Percentiles rank a stretch among this genome's conserved stretches.
Evolutionary conservation across 2,888 invertebrate genomes (phyloP).

Genomic region (Pherbina coryleti): DNA sequence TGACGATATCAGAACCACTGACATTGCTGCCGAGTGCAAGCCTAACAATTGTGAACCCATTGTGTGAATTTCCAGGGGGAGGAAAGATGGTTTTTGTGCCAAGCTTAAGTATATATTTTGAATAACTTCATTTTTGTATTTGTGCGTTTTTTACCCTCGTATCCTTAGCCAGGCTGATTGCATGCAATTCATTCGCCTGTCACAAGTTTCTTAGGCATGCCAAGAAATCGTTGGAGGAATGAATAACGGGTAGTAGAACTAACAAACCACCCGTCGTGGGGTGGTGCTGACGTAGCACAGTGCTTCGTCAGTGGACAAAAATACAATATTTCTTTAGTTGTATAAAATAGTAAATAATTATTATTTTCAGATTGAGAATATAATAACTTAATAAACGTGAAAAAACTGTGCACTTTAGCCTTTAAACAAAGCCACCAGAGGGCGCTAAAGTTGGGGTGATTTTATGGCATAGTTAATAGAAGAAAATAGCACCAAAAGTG

Average conservation of each 20-base stretch:
- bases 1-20: not conserved
- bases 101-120: not conserved
- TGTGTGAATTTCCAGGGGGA: conserved; percentile 50
- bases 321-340: too few species aligned
- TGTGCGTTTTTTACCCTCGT: conserved; percentile 1
- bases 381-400: too few species aligned
- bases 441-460: too few species aligned
- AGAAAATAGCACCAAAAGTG: too few species aligned
- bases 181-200: conserved; percentile 37
- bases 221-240: not conserved
- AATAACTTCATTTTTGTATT: conserved; percentile 26
- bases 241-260: not conserved
- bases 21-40: conserved; percentile 27
- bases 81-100: conserved; percentile 39
- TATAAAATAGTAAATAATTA: too few species aligned
- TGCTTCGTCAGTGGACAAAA: too few species aligned
- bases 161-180: conserved; percentile 36
- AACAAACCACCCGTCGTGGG: not conserved
- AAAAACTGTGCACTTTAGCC: too few species aligned
- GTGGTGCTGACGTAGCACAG: conserved; percentile 25
- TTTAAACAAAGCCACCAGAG: too few species aligned
- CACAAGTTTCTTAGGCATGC: conserved; percentile 23
- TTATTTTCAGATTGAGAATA: too few species aligned
- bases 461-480: too few species aligned
- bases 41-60: conserved; percentile 54